Evolutionary conservation across 2,888 invertebrate species (phyloP), one percentile per base, ranked within the genome.

Genomic region (Apamea epomidion): DNA sequence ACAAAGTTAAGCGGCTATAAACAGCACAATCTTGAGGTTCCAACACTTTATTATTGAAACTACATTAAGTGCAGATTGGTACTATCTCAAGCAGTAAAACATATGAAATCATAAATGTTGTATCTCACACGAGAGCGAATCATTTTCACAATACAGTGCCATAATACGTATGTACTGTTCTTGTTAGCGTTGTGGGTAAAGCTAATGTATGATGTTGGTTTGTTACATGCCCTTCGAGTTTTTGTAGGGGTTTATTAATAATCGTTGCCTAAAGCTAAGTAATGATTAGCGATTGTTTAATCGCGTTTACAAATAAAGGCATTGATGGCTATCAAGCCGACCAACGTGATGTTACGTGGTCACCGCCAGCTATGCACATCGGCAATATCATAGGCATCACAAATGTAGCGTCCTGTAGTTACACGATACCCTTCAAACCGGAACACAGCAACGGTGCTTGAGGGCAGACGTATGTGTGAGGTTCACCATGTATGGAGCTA

Each of bases 81-180:
- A n/a, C 75, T 85, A 88, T 86, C 85, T 74, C 42, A n/a, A 72
- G 81, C 48, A 65, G 71, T 76, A 74, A 87, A 78, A 78, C 60
- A 62, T 78, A 29, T 76, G 60, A 37, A 74, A 77, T 69, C 72
- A 74, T 85, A 78, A 85, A 86, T 48, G 21, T 76, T 42, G 37
- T 83, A 76, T 71, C 68, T 37, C 12, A 65, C 21, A 58, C 29
- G 25, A 21, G 37, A 32, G 25, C 42, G 62, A 67, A 48, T 42
- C 29, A n/a, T 67, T 37, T 62, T 18, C 37, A 51, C 62, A 54
- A 65, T 21, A 51, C 7, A 8, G 7, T 21, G 48, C 16, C 42
- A 51, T 54, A 54, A 54, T 54, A n/a, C 29, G 60, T 65, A 62
- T 65, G 60, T 37, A 54, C 16, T 25, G 10, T 29, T 51, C 7